phyloP scores from a whole-genome alignment of 2,888 invertebrate species.

The Vesta saturnalis region DNA sequence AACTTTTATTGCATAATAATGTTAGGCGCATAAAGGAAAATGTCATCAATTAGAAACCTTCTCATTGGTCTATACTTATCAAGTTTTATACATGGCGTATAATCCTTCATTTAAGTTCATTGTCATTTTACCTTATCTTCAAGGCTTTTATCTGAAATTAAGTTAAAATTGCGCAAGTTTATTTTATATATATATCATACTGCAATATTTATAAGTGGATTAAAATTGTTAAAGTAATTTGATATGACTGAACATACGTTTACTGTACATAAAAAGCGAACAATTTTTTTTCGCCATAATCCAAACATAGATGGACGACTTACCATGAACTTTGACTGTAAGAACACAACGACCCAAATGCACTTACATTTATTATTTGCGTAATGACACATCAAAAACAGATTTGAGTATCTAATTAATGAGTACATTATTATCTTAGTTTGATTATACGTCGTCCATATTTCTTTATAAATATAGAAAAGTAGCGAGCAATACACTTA shows the following conservation, averaged over 20 bases:
- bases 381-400: not conserved
- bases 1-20: no score
- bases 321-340: not conserved
- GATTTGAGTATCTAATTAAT: no score
- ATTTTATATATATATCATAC: not conserved
- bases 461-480: no score
- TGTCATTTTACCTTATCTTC: constrained; percentile 28
- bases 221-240: not conserved
- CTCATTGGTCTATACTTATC: not conserved
- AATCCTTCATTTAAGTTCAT: constrained; percentile 20
- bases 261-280: not conserved
- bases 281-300: not conserved
- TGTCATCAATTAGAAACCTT: no score
- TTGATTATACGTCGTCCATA: no score
- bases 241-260: not conserved
- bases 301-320: not conserved
- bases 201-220: not conserved
- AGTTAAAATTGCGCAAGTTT: constrained; percentile 8
- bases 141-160: constrained; percentile 28
- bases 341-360: not conserved
- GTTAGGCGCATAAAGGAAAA: no score
- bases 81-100: no score
- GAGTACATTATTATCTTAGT: no score
- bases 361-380: not conserved
- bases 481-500: not conserved